phyloP scores from a whole-genome alignment of 2,888 invertebrate genomes.

The Macrosoma leucophasiata region DNA sequence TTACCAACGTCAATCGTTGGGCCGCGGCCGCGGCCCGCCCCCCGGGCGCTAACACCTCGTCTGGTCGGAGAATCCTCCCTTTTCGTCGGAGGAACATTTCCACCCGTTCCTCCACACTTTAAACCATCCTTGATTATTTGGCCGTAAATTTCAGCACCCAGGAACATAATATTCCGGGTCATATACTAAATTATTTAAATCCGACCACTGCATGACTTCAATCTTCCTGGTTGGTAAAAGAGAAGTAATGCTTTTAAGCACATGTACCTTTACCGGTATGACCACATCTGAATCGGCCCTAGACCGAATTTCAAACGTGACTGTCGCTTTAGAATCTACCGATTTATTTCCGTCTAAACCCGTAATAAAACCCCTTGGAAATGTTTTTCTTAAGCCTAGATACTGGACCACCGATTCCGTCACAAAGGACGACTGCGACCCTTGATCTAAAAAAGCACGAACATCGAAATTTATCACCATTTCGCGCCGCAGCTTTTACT shows the following conservation, averaged over 20 bases:
- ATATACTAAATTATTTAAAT: slow-evolving; percentile 13
- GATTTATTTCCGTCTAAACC: slow-evolving; percentile 10
- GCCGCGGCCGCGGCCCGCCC: too few species aligned
- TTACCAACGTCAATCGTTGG: too few species aligned
- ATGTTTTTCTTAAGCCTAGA: slow-evolving; percentile 6
- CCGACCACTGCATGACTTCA: slow-evolving; percentile 11
- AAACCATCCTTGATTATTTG: slow-evolving; percentile 2
- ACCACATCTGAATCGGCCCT: background rate
- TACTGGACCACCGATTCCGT: slow-evolving; percentile 14
- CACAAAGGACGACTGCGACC: slow-evolving; percentile 19
- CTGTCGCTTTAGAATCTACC: slow-evolving; percentile 7
- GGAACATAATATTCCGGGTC: slow-evolving; percentile 12
- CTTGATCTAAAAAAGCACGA: slow-evolving; percentile 17
- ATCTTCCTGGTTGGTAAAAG: slow-evolving; percentile 7
- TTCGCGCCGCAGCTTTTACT: slow-evolving; percentile 6
- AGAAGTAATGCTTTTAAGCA: slow-evolving; percentile 15
- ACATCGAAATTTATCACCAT: slow-evolving; percentile 2
- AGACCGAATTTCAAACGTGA: slow-evolving; percentile 11
- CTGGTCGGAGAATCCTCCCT: background rate
- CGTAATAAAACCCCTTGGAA: slow-evolving; percentile 6
- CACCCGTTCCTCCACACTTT: background rate
- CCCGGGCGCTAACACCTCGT: too few species aligned
- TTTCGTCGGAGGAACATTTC: background rate
- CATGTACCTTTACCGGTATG: slow-evolving; percentile 14
- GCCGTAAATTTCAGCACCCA: slow-evolving; percentile 17